Conservation (phyloP, 2,797 vertebrate genomes). For the Coreius guichenoti region DNA sequence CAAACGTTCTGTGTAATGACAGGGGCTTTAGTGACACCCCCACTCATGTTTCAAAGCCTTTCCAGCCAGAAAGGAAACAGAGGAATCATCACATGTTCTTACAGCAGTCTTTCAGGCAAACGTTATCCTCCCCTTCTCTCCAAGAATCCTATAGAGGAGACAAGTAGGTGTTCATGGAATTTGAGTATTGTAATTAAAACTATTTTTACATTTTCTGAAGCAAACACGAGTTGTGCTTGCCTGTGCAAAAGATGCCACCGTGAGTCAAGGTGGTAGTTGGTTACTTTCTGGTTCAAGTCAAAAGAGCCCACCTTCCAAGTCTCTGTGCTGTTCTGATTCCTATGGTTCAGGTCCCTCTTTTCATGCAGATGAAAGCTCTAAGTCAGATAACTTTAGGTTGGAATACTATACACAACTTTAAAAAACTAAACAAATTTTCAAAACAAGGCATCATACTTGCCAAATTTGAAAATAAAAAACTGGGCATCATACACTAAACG, state of each 20-base stretch:
- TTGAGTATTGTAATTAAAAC: not conserved
- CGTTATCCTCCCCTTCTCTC: conserved; percentile 32
- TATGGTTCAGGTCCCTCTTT: not conserved
- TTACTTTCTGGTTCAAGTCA: not conserved
- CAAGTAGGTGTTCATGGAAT: not conserved
- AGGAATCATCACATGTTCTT: conserved; percentile 50
- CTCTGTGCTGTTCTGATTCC: not conserved
- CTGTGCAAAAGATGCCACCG: not conserved
- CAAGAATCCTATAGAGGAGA: conserved; percentile 35
- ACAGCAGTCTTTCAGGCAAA: conserved; percentile 31
- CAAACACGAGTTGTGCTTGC: not conserved
- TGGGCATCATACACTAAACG: not conserved
- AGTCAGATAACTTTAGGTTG: not conserved
- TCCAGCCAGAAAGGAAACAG: conserved; percentile 47
- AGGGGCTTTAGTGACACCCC: conserved; percentile 33
- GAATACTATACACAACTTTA: not conserved
- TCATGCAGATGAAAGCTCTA: not conserved
- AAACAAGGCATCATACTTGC: not conserved
- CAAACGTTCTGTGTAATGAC: conserved; percentile 50
- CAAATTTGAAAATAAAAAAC: not conserved
- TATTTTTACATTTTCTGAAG: not conserved
- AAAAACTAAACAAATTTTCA: not conserved
- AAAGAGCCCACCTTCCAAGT: not conserved
- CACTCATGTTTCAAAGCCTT: conserved; percentile 44
- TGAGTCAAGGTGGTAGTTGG: not conserved